Conservation (phyloP, 2,888 invertebrate species). For the Brenthis hecate region DNA sequence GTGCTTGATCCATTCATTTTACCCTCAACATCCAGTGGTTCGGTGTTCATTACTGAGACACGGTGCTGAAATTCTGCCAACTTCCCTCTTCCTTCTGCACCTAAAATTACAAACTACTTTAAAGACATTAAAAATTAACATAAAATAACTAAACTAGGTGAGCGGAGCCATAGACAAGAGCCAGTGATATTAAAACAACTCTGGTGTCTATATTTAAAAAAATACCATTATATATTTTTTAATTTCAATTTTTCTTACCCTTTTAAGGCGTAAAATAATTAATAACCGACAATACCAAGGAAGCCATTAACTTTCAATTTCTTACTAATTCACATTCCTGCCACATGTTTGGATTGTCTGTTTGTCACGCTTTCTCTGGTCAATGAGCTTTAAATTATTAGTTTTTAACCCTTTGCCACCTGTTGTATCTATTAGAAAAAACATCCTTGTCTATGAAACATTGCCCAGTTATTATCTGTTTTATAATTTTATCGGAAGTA, state of each 20-base stretch:
- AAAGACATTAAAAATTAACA: too few relatives aligned
- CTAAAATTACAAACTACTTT: too few relatives aligned
- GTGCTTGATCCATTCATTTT: too few relatives aligned
- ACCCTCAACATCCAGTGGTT: too few relatives aligned
- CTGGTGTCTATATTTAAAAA: too few relatives aligned
- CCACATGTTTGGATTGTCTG: conserved; percentile 74
- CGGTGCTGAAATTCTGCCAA: too few relatives aligned
- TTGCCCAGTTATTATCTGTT: conserved; percentile 1
- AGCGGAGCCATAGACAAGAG: neutral
- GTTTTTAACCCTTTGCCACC: conserved; percentile 68
- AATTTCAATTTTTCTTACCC: neutral
- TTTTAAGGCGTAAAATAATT: conserved; percentile 16
- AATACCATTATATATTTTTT: neutral
- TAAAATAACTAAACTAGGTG: too few relatives aligned
- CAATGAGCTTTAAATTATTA: conserved; percentile 61
- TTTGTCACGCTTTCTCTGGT: conserved; percentile 78
- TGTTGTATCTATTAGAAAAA: conserved; percentile 53
- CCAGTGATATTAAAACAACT: too few relatives aligned
- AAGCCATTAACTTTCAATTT: conserved; percentile 74
- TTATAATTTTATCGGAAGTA: neutral
- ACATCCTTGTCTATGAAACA: neutral
- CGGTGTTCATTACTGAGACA: too few relatives aligned
- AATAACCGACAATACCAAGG: conserved; percentile 29
- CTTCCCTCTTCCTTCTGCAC: too few relatives aligned
- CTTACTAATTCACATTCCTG: conserved; percentile 75